A percentile compares a stretch with the other conserved stretches of the same genome.
Evolutionary conservation across 2,888 invertebrate species (phyloP).

Genomic region (Hesperia comma): DNA sequence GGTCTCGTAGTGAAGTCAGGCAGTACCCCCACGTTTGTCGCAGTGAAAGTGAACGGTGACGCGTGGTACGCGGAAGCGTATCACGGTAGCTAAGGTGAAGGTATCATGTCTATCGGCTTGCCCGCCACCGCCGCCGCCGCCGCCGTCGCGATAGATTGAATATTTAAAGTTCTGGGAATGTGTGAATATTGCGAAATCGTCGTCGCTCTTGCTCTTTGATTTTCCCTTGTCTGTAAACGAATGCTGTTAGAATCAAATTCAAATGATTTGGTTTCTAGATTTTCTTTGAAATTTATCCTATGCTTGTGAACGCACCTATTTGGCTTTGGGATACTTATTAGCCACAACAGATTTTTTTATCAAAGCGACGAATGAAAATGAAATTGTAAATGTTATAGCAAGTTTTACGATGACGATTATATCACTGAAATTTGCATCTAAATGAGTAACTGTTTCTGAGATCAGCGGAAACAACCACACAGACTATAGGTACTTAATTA

Average conservation of each 20-base stretch:
- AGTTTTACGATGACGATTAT: too few relatives aligned
- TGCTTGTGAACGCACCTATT: too few relatives aligned
- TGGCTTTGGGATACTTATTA: too few relatives aligned
- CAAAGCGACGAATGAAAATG: too few relatives aligned
- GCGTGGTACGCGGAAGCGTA: constrained; percentile 71
- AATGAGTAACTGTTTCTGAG: too few relatives aligned
- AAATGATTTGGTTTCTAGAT: not conserved
- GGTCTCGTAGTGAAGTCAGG: constrained; percentile 55
- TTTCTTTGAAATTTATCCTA: not conserved
- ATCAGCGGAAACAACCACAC: too few relatives aligned
- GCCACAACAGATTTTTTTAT: too few relatives aligned
- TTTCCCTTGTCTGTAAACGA: constrained; percentile 2
- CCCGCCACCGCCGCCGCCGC: not conserved
- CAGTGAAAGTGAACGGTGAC: constrained; percentile 78
- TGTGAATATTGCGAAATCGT: constrained; percentile 1
- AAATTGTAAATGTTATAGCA: too few relatives aligned
- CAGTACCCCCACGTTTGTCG: constrained; percentile 53
- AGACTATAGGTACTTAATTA: too few relatives aligned
- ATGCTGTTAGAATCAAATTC: not conserved
- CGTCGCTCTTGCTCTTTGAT: not conserved
- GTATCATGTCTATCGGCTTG: constrained; percentile 63
- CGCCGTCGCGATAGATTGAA: constrained; percentile 14
- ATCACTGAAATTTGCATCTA: too few relatives aligned
- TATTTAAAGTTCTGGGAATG: constrained; percentile 18
- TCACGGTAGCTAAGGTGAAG: constrained; percentile 66